Conservation (phyloP, 1,140 invertebrate genomes). For the Radopholus similis region DNA sequence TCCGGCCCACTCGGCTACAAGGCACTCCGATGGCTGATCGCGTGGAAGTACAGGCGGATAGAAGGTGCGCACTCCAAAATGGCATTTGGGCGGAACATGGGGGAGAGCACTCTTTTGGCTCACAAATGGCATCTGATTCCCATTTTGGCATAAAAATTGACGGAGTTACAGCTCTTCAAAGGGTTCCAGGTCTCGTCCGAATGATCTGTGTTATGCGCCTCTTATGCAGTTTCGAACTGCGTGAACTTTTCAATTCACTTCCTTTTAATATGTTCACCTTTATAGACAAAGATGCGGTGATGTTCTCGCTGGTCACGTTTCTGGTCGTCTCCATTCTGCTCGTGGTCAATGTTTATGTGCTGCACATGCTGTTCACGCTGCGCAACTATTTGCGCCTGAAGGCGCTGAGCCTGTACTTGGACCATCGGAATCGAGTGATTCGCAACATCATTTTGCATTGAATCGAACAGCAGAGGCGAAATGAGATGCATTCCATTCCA, state of each 20-base stretch:
- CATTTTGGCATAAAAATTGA: too few relatives aligned
- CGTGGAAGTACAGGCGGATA: conserved; percentile 15
- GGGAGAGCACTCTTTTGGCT: too few relatives aligned
- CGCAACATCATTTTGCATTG: too few relatives aligned
- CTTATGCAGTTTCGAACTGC: background rate
- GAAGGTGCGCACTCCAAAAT: conserved; percentile 9
- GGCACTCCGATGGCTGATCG: background rate
- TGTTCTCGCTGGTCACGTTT: conserved; percentile 11
- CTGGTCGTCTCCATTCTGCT: conserved; percentile 4
- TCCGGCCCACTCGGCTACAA: conserved; percentile 3
- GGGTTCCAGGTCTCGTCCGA: background rate
- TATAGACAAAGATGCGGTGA: background rate
- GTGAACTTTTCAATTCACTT: background rate
- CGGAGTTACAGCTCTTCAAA: too few relatives aligned
- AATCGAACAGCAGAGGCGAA: too few relatives aligned
- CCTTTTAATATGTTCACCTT: background rate
- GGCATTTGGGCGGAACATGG: too few relatives aligned
- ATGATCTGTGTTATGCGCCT: too few relatives aligned
- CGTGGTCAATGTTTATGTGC: conserved; percentile 10
- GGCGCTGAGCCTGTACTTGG: conserved; percentile 2
- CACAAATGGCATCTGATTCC: too few relatives aligned
- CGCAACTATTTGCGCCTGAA: conserved; percentile 8
- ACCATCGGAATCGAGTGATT: conserved; percentile 7
- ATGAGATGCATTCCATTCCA: too few relatives aligned
- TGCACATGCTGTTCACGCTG: background rate